These are phyloP conservation scores for Muntiacus reevesi DNA, from an alignment of 2,113 vertebrate genomes.

Conservation along the genomic window DNA sequence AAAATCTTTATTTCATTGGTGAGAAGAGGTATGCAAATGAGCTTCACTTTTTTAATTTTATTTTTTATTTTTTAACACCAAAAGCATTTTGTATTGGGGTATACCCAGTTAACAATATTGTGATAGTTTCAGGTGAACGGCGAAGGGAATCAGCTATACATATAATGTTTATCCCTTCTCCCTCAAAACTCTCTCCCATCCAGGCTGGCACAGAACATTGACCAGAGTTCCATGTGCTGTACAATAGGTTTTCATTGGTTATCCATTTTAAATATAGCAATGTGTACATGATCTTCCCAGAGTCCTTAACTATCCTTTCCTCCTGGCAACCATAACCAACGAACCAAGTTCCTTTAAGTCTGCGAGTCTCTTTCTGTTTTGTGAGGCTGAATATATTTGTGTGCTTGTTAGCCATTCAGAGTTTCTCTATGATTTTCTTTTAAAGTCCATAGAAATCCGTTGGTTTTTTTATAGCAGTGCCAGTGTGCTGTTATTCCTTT, in stretches of 20 bases:
- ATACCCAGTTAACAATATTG: not conserved
- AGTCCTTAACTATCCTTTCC: not conserved
- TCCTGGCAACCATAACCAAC: not conserved
- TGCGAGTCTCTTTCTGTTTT: not conserved
- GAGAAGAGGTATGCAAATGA: not conserved
- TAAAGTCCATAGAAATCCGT: not conserved
- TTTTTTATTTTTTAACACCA: not conserved
- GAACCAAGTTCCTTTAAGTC: too few species aligned
- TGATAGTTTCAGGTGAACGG: not conserved
- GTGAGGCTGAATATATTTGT: not conserved
- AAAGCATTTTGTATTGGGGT: not conserved
- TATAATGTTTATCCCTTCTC: not conserved
- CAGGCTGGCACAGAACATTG: not conserved
- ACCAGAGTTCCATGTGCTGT: not conserved
- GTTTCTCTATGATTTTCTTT: too few species aligned
- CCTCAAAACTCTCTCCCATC: not conserved
- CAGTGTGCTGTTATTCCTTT: not conserved
- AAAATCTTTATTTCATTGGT: not conserved
- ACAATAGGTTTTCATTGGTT: not conserved
- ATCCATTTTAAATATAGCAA: not conserved
- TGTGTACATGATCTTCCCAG: not conserved
- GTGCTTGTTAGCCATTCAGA: not conserved
- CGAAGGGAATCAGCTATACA: not conserved
- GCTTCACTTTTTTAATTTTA: not conserved
- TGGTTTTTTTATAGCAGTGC: not conserved